Conservation (phyloP, 2,113 vertebrate species). For the Ameiurus melas region DNA sequence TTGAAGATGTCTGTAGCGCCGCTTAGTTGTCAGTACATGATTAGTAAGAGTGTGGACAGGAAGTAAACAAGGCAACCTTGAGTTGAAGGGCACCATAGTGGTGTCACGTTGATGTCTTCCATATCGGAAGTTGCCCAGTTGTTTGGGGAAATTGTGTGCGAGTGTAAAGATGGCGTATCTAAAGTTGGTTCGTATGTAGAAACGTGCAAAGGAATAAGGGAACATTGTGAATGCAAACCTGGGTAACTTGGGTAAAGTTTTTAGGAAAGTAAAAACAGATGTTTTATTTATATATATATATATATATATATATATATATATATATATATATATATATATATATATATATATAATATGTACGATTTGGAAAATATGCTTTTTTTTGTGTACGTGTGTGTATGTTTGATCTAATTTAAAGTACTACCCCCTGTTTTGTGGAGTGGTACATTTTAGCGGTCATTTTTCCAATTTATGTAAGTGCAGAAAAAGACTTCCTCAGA, state of each 20-base stretch:
- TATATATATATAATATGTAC: too few relatives aligned
- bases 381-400: too few relatives aligned
- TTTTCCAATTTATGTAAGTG: too few relatives aligned
- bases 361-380: too few relatives aligned
- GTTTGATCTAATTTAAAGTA: too few relatives aligned
- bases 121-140: neutral
- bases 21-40: neutral
- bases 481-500: too few relatives aligned
- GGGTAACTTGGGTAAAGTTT: neutral
- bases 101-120: neutral
- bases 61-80: neutral
- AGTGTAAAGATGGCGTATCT: neutral
- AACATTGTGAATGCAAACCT: neutral
- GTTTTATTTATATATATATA: too few relatives aligned
- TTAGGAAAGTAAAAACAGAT: too few relatives aligned
- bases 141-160: neutral
- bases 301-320: too few relatives aligned
- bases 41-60: neutral
- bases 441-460: too few relatives aligned
- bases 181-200: neutral
- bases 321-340: too few relatives aligned
- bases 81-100: neutral
- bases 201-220: neutral
- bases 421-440: too few relatives aligned
- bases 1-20: neutral